Conservation (phyloP, 2,888 invertebrate species). For the Anthrax anthrax region DNA sequence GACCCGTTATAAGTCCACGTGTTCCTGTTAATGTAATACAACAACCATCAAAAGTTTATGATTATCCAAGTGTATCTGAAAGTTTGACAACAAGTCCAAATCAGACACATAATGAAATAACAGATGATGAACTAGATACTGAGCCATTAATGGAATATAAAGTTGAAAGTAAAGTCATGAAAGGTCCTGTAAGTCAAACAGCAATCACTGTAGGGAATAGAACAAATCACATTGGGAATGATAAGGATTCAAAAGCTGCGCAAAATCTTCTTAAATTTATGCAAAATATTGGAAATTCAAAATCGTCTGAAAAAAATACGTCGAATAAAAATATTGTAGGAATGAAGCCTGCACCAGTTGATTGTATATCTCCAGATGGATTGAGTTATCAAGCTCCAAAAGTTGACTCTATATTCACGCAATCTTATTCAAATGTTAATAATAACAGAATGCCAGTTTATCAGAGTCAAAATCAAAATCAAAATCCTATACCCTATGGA, state of each 20-base stretch:
- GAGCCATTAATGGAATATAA: constrained; percentile 43
- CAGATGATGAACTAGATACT: constrained; percentile 27
- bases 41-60: constrained; percentile 12
- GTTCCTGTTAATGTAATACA: constrained; percentile 13
- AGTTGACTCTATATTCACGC: constrained; percentile 29
- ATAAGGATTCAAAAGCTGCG: constrained; percentile 38
- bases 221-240: constrained; percentile 28
- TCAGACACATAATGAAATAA: constrained; percentile 19
- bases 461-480: constrained; percentile 4
- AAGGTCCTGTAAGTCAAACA: constrained; percentile 55
- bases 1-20: constrained; percentile 22
- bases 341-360: constrained; percentile 15
- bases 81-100: constrained; percentile 6
- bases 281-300: constrained; percentile 34
- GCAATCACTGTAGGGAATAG: constrained; percentile 43
- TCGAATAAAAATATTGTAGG: neutral
- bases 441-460: constrained; percentile 24
- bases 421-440: constrained; percentile 21
- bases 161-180: constrained; percentile 60
- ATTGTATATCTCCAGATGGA: constrained; percentile 28
- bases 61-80: constrained; percentile 13
- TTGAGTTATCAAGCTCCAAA: constrained; percentile 27
- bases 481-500: constrained; percentile 1
- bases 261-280: constrained; percentile 41
- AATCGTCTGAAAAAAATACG: constrained; percentile 22